These are phyloP conservation scores for Temnothorax curvispinosus DNA, from an alignment of 1,140 invertebrate species.

Conservation along the genomic window DNA sequence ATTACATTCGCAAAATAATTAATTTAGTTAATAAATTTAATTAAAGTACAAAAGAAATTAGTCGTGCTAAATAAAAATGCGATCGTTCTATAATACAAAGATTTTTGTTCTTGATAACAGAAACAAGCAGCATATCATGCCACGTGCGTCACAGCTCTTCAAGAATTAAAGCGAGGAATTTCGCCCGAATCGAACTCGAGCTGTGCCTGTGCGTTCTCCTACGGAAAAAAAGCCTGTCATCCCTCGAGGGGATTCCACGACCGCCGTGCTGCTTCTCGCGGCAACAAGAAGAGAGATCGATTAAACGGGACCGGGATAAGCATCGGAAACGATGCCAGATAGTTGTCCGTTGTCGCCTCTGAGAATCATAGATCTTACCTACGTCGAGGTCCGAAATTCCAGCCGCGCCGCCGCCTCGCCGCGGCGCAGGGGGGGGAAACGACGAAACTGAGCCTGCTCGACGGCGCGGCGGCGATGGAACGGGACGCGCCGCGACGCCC, in stretches of 20 bases:
- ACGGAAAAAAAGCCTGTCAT: constrained; percentile 32
- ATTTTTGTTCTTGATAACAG: background rate
- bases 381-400: constrained; percentile 45
- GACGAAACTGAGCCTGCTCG: constrained; percentile 26
- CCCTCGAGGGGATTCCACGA: background rate
- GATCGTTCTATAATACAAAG: background rate
- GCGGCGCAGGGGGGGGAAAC: background rate
- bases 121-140: background rate
- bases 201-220: background rate
- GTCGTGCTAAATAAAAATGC: background rate
- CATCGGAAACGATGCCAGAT: constrained; percentile 37
- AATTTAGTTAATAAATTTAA: background rate
- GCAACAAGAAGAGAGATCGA: constrained; percentile 42
- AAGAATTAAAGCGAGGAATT: constrained; percentile 9
- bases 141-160: too few species aligned
- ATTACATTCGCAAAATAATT: background rate
- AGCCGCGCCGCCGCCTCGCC: background rate
- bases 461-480: constrained; percentile 72
- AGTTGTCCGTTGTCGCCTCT: constrained; percentile 57
- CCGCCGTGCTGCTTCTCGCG: background rate
- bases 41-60: background rate
- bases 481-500: constrained; percentile 71
- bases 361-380: constrained; percentile 49
- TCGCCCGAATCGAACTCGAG: background rate
- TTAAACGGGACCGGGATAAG: constrained; percentile 51